Conservation (phyloP, 2,888 invertebrate species). For the Germaria angustata region DNA sequence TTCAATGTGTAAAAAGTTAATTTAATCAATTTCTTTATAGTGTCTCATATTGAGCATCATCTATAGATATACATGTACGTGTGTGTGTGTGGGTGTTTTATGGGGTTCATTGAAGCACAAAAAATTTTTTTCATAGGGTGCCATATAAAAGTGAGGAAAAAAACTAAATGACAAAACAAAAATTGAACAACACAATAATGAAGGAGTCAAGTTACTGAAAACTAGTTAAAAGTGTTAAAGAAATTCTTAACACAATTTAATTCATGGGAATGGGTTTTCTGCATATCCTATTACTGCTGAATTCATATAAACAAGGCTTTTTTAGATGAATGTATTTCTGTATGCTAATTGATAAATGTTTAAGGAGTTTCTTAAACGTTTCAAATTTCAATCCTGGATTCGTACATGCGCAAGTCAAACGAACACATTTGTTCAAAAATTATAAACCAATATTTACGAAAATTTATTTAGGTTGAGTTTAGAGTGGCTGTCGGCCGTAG, state of each 20-base stretch:
- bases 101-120: slow-evolving; percentile 39
- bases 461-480: no score
- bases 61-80: background rate
- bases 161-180: slow-evolving; percentile 32
- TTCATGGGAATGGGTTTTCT: slow-evolving; percentile 51
- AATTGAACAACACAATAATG: slow-evolving; percentile 17
- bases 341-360: background rate
- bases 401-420: no score
- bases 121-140: slow-evolving; percentile 13
- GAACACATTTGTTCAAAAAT: no score
- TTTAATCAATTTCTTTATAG: slow-evolving; percentile 53
- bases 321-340: background rate
- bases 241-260: slow-evolving; percentile 30
- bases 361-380: background rate
- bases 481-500: no score
- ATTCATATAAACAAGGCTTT: background rate
- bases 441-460: no score
- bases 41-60: background rate
- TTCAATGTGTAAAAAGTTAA: slow-evolving; percentile 56
- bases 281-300: background rate
- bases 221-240: slow-evolving; percentile 44
- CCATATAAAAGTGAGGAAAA: background rate
- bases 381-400: no score
- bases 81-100: slow-evolving; percentile 11
- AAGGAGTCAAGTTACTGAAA: slow-evolving; percentile 39